phyloP scores from a whole-genome alignment of 2,888 invertebrate species.

The Dioctria linearis region DNA sequence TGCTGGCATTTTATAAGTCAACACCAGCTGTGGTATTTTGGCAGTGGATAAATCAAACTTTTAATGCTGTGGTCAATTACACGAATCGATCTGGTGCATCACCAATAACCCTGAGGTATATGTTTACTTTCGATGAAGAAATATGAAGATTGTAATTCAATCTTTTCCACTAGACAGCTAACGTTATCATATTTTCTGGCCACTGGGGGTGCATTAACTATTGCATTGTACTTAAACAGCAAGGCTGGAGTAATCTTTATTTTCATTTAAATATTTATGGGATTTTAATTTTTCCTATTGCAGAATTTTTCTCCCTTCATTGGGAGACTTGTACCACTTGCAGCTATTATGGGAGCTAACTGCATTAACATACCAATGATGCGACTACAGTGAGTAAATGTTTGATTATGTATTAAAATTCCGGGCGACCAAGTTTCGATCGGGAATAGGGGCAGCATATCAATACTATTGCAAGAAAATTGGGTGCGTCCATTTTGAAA shows the following conservation, averaged over 20 bases:
- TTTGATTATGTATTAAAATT: too few relatives aligned
- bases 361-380: slow-evolving; percentile 99
- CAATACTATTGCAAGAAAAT: too few relatives aligned
- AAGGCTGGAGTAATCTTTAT: slow-evolving; percentile 77
- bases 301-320: slow-evolving; percentile 72
- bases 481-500: too few relatives aligned
- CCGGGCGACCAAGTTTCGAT: too few relatives aligned
- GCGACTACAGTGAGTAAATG: slow-evolving; percentile 82
- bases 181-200: slow-evolving; percentile 89
- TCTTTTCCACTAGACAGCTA: slow-evolving; percentile 76
- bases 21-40: slow-evolving; percentile 95
- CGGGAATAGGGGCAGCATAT: too few relatives aligned
- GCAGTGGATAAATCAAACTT: slow-evolving; percentile 98
- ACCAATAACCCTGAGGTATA: slow-evolving; percentile 73
- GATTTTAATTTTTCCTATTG: slow-evolving; percentile 48
- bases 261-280: background rate
- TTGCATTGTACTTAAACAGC: slow-evolving; percentile 90
- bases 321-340: slow-evolving; percentile 93
- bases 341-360: slow-evolving; percentile 96
- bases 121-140: background rate
- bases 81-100: slow-evolving; percentile 92
- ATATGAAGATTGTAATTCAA: background rate
- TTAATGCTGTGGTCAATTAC: slow-evolving; percentile 98
- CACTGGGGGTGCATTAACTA: slow-evolving; percentile 91
- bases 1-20: slow-evolving; percentile 97